phyloP scores from a whole-genome alignment of 2,888 invertebrate genomes.

The Hypomecis punctinalis region DNA sequence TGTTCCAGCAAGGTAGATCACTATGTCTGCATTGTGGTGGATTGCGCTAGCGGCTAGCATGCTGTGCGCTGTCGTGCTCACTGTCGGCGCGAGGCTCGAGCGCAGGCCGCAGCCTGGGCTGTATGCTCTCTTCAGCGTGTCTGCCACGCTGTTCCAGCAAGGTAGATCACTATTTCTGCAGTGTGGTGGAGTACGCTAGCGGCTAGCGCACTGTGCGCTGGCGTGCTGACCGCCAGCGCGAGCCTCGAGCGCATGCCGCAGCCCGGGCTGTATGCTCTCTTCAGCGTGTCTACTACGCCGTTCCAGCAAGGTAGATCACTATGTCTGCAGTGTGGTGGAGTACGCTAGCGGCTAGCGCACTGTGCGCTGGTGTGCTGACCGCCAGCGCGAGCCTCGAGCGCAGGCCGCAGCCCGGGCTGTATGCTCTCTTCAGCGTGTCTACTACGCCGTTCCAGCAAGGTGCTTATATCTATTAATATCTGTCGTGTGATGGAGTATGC shows the following conservation, averaged over 20 bases:
- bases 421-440: conserved; percentile 69
- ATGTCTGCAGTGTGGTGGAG: conserved; percentile 66
- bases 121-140: conserved; percentile 69
- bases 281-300: conserved; percentile 71
- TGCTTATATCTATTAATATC: too few species aligned
- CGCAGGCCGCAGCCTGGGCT: conserved; percentile 54
- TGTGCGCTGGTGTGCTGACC: conserved; percentile 66
- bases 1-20: conserved; percentile 75
- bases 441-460: conserved; percentile 76
- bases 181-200: conserved; percentile 72
- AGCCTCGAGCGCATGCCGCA: conserved; percentile 60
- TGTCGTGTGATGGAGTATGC: conserved; percentile 68
- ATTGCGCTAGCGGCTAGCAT: conserved; percentile 57
- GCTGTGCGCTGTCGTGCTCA: conserved; percentile 64
- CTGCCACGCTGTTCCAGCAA: conserved; percentile 75
- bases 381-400: conserved; percentile 63
- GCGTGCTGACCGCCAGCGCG: conserved; percentile 66
- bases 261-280: conserved; percentile 61
- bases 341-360: conserved; percentile 53
- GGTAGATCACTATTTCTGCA: conserved; percentile 49
- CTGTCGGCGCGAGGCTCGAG: conserved; percentile 64
- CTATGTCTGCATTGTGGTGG: conserved; percentile 62
- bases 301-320: conserved; percentile 73
- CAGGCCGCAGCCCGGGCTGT: conserved; percentile 55
- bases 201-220: conserved; percentile 57